phyloP scores from a whole-genome alignment of 2,797 vertebrate species.

The Erpetoichthys calabaricus region DNA sequence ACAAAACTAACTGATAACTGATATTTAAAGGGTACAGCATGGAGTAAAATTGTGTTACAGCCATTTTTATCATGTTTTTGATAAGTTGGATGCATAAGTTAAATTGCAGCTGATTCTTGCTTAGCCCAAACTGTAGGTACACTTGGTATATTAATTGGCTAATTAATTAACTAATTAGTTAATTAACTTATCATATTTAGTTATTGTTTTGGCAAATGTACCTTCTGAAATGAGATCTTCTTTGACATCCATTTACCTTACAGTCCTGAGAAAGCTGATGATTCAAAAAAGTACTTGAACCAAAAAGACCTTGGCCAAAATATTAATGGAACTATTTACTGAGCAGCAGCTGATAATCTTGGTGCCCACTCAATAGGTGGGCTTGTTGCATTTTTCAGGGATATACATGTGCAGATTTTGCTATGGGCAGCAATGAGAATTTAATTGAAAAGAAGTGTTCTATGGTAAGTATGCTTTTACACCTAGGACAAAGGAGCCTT shows the following conservation, averaged over 20 bases:
- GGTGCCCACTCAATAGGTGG: constrained; percentile 15
- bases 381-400: constrained; percentile 19
- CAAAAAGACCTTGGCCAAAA: neutral
- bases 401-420: constrained; percentile 18
- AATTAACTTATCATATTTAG: neutral
- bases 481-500: constrained; percentile 6
- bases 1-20: too few species aligned
- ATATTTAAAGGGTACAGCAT: too few species aligned
- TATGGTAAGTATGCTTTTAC: neutral
- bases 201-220: neutral
- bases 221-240: neutral
- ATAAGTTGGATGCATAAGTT: constrained; percentile 10
- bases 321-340: constrained; percentile 13
- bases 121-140: constrained; percentile 1
- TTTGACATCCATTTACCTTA: neutral
- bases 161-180: neutral
- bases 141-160: neutral
- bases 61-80: too few species aligned
- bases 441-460: constrained; percentile 13
- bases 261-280: neutral
- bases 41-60: too few species aligned
- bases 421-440: constrained; percentile 7
- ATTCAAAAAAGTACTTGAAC: neutral
- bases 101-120: constrained; percentile 12
- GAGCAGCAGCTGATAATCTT: constrained; percentile 17